Conservation (phyloP, 2,113 vertebrate genomes). For the Barnardius zonarius region DNA sequence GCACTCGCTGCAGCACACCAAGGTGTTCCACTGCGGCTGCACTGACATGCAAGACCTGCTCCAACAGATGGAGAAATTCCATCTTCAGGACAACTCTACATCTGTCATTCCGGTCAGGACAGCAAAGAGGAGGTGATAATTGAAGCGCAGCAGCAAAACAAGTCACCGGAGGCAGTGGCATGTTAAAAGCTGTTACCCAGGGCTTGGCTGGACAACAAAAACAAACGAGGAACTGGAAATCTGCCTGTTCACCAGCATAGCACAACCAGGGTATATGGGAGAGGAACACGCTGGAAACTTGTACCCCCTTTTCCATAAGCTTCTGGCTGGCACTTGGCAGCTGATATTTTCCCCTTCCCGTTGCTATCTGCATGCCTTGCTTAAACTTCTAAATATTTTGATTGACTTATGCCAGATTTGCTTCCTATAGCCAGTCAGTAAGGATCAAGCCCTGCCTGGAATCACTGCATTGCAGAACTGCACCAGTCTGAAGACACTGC, state of each 20-base stretch:
- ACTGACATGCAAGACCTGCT: not conserved
- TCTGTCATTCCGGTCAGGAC: not conserved
- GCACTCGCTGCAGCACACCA: not conserved
- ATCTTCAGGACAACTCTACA: not conserved
- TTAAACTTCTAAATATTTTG: not conserved
- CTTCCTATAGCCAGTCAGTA: not conserved
- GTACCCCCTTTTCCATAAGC: not conserved
- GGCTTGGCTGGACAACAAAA: not conserved
- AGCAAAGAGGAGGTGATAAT: accelerated
- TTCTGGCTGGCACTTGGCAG: not conserved
- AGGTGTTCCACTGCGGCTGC: not conserved
- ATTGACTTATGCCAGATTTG: not conserved
- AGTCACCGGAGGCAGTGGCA: not conserved
- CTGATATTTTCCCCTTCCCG: not conserved
- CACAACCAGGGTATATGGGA: not conserved
- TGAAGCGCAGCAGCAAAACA: not conserved
- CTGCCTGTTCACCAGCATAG: not conserved
- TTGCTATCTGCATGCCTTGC: not conserved
- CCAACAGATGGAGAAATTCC: not conserved
- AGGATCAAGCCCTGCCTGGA: not conserved
- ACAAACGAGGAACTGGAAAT: not conserved
- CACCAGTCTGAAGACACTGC: not conserved
- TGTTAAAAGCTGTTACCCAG: not conserved
- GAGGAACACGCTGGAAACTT: not conserved
- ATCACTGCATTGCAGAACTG: accelerated